These are phyloP conservation scores for Tangara arthus DNA, from an alignment of 2,797 vertebrate species.

Conservation along the genomic window DNA sequence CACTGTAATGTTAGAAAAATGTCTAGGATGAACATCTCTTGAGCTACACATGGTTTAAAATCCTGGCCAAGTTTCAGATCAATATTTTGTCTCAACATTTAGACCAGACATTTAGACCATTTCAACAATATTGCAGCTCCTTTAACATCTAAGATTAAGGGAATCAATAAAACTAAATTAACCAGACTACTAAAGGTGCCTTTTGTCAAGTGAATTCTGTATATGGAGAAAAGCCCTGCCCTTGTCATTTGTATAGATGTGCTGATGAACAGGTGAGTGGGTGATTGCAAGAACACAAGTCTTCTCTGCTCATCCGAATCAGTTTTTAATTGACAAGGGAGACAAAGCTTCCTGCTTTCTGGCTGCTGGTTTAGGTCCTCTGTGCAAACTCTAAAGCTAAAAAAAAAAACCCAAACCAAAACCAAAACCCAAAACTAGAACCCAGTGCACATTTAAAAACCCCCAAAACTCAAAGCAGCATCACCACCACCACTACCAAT, in stretches of 20 bases:
- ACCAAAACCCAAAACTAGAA: background rate
- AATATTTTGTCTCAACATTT: background rate
- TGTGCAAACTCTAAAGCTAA: background rate
- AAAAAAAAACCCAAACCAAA: background rate
- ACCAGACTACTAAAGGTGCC: background rate
- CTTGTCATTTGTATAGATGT: background rate
- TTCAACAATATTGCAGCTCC: background rate
- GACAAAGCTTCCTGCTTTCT: background rate
- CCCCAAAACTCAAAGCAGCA: background rate
- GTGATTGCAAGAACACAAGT: background rate
- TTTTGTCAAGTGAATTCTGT: background rate
- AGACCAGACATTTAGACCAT: background rate
- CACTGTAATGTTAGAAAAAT: background rate
- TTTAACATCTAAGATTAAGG: background rate
- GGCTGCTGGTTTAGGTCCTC: background rate
- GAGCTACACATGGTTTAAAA: background rate
- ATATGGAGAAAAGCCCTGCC: background rate
- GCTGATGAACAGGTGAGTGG: background rate
- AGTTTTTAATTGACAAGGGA: background rate
- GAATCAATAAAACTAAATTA: background rate
- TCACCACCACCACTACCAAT: background rate
- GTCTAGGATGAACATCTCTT: background rate
- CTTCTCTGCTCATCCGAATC: background rate
- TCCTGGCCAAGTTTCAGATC: background rate
- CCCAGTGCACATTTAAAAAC: background rate